Conservation (phyloP, 2,113 vertebrate species). For the Boulengerochromis microlepis region DNA sequence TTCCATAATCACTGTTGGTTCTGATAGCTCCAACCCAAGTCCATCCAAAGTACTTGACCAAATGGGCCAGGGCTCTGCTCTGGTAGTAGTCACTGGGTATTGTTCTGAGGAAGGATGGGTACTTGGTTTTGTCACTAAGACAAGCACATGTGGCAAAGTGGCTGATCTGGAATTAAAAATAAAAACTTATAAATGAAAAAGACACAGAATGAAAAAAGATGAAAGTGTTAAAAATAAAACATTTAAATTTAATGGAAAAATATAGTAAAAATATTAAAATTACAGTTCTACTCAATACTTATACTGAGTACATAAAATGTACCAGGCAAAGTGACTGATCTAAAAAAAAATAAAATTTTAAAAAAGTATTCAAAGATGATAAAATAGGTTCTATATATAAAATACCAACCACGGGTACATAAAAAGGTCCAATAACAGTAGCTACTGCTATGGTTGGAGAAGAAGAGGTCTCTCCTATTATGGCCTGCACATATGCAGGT, state of each 20-base stretch:
- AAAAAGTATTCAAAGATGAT: not conserved
- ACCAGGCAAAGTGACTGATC: slow-evolving; percentile 4
- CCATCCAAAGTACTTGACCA: slow-evolving; percentile 64
- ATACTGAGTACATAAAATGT: not conserved
- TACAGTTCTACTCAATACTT: not conserved
- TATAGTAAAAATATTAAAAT: not conserved
- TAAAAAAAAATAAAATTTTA: no score
- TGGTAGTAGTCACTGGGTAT: no score
- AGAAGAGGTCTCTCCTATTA: slow-evolving; percentile 66
- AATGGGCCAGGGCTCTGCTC: slow-evolving; percentile 46
- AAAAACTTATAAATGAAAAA: no score
- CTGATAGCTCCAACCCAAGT: slow-evolving; percentile 45
- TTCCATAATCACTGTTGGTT: no score
- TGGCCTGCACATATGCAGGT: slow-evolving; percentile 56
- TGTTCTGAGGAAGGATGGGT: no score
- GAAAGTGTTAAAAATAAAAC: not conserved
- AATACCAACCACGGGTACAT: slow-evolving; percentile 57
- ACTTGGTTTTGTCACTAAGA: no score
- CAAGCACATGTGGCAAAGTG: no score
- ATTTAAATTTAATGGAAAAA: not conserved
- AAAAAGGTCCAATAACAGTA: slow-evolving; percentile 62
- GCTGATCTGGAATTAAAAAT: accelerated
- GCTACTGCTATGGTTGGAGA: slow-evolving; percentile 58
- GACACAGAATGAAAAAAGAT: not conserved
- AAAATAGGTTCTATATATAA: not conserved